A percentile compares a stretch with the other conserved stretches of the same genome.
These are phyloP conservation scores for Helicolenus hilgendorfi DNA, from an alignment of 2,797 vertebrate species.

Conservation along the genomic window DNA sequence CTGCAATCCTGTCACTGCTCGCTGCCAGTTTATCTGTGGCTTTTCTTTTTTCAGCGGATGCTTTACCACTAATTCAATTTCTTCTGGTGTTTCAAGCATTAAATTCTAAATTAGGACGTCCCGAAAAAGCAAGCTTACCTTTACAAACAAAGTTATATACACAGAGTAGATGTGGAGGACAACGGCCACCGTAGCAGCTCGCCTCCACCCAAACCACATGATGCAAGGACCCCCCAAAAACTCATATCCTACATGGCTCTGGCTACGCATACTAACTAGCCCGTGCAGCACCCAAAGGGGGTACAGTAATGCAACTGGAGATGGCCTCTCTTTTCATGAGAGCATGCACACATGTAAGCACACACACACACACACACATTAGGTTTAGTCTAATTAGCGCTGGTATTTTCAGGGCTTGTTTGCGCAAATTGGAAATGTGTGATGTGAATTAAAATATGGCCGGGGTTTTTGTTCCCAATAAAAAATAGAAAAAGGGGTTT, in stretches of 20 bases:
- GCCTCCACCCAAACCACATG: slow-evolving; percentile 59
- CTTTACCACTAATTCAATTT: slow-evolving; percentile 68
- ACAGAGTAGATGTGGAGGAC: slow-evolving; percentile 5
- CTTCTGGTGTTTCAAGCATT: slow-evolving; percentile 62
- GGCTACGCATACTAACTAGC: slow-evolving; percentile 72
- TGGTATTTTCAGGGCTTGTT: slow-evolving; percentile 90
- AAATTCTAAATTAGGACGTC: slow-evolving; percentile 57
- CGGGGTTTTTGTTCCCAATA: slow-evolving; percentile 89
- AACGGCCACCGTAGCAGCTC: slow-evolving; percentile 35
- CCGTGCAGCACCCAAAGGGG: slow-evolving; percentile 59
- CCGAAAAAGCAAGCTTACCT: slow-evolving; percentile 33
- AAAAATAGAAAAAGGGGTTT: slow-evolving; percentile 86
- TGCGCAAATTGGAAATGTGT: slow-evolving; percentile 91
- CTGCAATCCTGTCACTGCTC: slow-evolving; percentile 69
- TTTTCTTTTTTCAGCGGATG: slow-evolving; percentile 28
- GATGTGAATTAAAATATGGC: slow-evolving; percentile 93
- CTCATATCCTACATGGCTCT: slow-evolving; percentile 55
- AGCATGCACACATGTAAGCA: slow-evolving; percentile 53
- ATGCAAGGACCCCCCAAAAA: slow-evolving; percentile 75
- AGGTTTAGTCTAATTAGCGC: slow-evolving; percentile 85
- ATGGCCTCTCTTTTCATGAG: slow-evolving; percentile 65
- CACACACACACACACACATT: slow-evolving; percentile 54
- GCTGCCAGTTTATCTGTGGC: slow-evolving; percentile 72
- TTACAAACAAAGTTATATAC: slow-evolving; percentile 11
- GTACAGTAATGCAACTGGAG: slow-evolving; percentile 67